Conservation (phyloP, 2,113 vertebrate species). For the Dromaius novaehollandiae region DNA sequence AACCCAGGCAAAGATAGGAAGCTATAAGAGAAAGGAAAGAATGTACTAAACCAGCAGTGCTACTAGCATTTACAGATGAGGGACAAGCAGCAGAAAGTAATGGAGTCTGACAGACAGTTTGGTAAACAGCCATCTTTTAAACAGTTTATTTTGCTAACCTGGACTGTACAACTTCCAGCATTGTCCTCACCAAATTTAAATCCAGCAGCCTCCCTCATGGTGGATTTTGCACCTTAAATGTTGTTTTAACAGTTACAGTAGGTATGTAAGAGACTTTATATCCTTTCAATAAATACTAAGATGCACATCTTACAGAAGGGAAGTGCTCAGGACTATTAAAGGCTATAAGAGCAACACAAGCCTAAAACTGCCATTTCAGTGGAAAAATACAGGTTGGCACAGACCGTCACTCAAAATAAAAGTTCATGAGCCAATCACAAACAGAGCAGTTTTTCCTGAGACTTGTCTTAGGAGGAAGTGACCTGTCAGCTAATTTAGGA, state of each 20-base stretch:
- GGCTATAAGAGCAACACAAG: background rate
- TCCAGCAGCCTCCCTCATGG: background rate
- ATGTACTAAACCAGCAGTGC: background rate
- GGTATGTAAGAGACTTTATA: background rate
- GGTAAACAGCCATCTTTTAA: background rate
- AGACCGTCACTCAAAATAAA: background rate
- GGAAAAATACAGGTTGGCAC: background rate
- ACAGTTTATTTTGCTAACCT: background rate
- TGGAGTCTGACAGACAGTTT: background rate
- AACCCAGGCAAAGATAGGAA: background rate
- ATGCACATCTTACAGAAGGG: background rate
- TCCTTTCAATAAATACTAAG: background rate
- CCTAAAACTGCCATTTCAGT: background rate
- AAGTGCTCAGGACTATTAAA: background rate
- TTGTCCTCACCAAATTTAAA: background rate
- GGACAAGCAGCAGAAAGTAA: background rate
- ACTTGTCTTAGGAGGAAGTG: background rate
- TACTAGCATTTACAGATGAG: background rate
- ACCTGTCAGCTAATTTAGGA: background rate
- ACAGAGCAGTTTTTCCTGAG: background rate
- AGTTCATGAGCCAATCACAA: background rate
- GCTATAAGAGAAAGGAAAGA: background rate
- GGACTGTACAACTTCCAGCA: background rate
- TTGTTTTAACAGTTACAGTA: background rate
- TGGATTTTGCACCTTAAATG: background rate